phyloP scores from a whole-genome alignment of 2,113 vertebrate species.

The Pomatorhinus ruficollis region DNA sequence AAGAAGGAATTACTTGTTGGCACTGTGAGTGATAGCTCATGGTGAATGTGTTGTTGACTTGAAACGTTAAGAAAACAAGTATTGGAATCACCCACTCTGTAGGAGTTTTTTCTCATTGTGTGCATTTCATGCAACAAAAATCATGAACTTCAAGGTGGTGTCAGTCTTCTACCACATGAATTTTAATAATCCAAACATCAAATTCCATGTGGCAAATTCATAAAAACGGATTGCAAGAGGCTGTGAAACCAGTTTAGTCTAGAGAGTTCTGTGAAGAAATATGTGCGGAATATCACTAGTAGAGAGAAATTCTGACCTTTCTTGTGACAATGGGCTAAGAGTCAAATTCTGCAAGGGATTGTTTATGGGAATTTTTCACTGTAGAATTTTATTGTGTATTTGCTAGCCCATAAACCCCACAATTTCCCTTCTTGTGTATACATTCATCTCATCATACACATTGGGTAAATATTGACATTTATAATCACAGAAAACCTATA shows the following conservation, averaged over 20 bases:
- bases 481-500: not conserved
- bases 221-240: not conserved
- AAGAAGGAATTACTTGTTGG: not conserved
- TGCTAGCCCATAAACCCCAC: not conserved
- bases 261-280: not conserved
- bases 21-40: not conserved
- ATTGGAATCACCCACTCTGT: not conserved
- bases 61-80: not conserved
- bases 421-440: not conserved
- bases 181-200: not conserved
- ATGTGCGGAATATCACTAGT: fast-evolving
- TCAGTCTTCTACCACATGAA: not conserved
- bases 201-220: not conserved
- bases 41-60: not conserved
- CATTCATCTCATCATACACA: not conserved
- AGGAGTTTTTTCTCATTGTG: not conserved
- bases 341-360: not conserved
- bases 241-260: not conserved
- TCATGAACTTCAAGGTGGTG: not conserved
- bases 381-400: not conserved
- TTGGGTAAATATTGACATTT: not conserved
- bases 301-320: not conserved
- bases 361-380: not conserved
- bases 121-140: not conserved
- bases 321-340: not conserved